Conservation (phyloP, 2,888 invertebrate genomes). For the Drosophila rellima region DNA sequence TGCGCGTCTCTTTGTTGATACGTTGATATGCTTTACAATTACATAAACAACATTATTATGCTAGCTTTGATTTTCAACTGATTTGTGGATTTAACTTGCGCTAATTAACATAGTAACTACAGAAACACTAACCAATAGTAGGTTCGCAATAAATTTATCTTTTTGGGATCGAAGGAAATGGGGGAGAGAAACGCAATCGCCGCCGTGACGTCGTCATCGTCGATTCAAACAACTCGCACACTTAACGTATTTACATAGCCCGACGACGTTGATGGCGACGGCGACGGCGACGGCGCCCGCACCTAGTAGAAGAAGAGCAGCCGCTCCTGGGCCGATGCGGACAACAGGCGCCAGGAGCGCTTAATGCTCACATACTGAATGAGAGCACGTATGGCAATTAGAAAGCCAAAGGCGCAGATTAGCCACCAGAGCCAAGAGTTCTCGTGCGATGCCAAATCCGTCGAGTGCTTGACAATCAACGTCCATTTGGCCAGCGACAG, state of each 20-base stretch:
- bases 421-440: constrained; percentile 97
- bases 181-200: constrained; percentile 18
- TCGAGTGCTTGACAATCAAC: constrained; percentile 96
- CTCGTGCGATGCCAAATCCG: constrained; percentile 94
- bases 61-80: constrained; percentile 40
- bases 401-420: constrained; percentile 94
- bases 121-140: constrained; percentile 69
- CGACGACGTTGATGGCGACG: constrained; percentile 20
- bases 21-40: constrained; percentile 26
- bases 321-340: constrained; percentile 94
- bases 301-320: constrained; percentile 93
- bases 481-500: constrained; percentile 98
- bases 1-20: constrained; percentile 36
- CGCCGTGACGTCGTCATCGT: constrained; percentile 3
- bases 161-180: constrained; percentile 44
- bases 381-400: constrained; percentile 94
- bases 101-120: constrained; percentile 76
- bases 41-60: constrained; percentile 42
- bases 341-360: constrained; percentile 94
- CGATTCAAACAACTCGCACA: constrained; percentile 40
- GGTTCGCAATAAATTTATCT: constrained; percentile 44
- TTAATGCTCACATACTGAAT: constrained; percentile 96
- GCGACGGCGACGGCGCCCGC: constrained; percentile 53
- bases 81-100: constrained; percentile 69
- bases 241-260: constrained; percentile 64